These are phyloP conservation scores for Clarias platycephalus DNA, from an alignment of 2,797 vertebrate species.

Conservation along the genomic window DNA sequence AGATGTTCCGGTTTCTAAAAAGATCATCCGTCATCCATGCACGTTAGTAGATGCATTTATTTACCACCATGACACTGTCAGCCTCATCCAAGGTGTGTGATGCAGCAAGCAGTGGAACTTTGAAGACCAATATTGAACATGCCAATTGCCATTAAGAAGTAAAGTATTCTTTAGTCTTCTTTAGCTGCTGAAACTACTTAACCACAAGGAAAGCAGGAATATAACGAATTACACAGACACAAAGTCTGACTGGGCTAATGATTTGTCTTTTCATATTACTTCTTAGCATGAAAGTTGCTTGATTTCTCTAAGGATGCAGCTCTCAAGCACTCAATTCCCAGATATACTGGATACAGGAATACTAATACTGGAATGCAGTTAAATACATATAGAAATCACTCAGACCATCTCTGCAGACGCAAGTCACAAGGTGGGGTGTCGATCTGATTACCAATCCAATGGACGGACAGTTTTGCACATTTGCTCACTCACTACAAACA, in stretches of 20 bases:
- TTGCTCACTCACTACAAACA: too few species aligned
- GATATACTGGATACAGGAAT: not conserved
- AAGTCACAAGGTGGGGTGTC: too few species aligned
- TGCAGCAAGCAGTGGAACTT: not conserved
- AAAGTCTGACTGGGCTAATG: not conserved
- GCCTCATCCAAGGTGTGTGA: not conserved
- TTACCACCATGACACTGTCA: not conserved
- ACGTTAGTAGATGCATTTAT: not conserved
- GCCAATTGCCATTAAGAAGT: not conserved
- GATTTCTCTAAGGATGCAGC: too few species aligned
- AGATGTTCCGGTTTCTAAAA: too few species aligned
- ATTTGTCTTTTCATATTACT: not conserved
- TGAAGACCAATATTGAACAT: not conserved
- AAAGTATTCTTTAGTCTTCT: not conserved
- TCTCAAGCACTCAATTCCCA: not conserved
- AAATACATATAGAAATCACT: not conserved
- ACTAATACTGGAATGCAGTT: not conserved
- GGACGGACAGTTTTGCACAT: too few species aligned
- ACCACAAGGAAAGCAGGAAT: not conserved
- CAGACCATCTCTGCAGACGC: too few species aligned
- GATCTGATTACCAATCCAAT: too few species aligned
- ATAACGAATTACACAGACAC: not conserved
- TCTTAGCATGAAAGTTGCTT: not conserved
- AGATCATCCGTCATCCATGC: not conserved
- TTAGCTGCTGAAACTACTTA: not conserved